These are phyloP conservation scores for Tuta absoluta DNA, from an alignment of 2,888 invertebrate genomes.

Conservation along the genomic window DNA sequence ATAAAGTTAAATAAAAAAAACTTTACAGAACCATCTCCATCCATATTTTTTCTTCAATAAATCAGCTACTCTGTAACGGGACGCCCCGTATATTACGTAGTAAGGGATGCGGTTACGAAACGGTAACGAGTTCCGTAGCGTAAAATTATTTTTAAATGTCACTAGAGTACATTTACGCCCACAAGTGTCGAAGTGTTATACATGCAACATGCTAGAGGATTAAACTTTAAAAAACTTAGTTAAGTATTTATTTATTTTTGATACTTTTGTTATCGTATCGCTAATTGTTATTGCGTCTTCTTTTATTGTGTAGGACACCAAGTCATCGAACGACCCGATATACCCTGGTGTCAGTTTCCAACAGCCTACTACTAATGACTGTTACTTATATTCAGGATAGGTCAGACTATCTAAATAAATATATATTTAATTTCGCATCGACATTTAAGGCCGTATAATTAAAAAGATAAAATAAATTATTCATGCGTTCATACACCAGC, in stretches of 20 bases:
- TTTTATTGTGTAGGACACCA: too few species aligned
- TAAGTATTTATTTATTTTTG: too few species aligned
- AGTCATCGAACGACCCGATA: too few species aligned
- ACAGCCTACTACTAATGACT: too few species aligned
- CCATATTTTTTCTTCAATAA: neutral
- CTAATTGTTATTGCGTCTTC: too few species aligned
- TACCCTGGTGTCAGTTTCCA: too few species aligned
- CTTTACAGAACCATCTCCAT: neutral
- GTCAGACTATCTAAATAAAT: too few species aligned
- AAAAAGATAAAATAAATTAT: neutral
- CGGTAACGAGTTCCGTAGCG: slow-evolving; percentile 49
- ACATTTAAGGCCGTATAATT: neutral
- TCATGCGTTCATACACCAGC: slow-evolving; percentile 3
- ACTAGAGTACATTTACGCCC: slow-evolving; percentile 42
- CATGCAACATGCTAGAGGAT: neutral
- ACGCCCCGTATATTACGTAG: slow-evolving; percentile 25
- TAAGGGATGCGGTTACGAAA: slow-evolving; percentile 29
- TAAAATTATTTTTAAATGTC: slow-evolving; percentile 57
- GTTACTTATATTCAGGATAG: too few species aligned
- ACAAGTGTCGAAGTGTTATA: slow-evolving; percentile 29
- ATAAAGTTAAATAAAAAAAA: too few species aligned
- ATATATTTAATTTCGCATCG: neutral
- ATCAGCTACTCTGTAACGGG: neutral
- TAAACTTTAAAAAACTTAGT: too few species aligned
- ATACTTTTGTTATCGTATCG: too few species aligned